Conservation (phyloP, 2,113 vertebrate species). For the Hypocryptadius cinnamomeus region DNA sequence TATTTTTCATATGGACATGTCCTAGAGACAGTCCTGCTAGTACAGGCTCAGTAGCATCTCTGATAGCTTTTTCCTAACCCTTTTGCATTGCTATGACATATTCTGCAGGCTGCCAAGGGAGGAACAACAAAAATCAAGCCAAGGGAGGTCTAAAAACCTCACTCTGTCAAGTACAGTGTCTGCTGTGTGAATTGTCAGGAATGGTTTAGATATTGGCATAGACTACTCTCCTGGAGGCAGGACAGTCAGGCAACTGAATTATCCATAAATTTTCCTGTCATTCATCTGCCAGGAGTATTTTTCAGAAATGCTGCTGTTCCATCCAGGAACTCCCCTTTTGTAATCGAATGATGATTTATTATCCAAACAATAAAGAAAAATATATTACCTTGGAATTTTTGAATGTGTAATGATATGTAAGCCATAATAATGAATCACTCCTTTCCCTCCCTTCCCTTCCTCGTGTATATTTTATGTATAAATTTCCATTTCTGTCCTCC, state of each 20-base stretch:
- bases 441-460: neutral
- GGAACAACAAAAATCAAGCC: conserved; percentile 30
- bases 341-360: conserved; percentile 41
- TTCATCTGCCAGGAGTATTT: conserved; percentile 34
- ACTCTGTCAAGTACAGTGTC: conserved; percentile 9
- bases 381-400: conserved; percentile 39
- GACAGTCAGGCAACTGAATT: conserved; percentile 17
- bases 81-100: neutral
- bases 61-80: neutral
- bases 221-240: conserved; percentile 15
- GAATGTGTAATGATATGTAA: conserved; percentile 29
- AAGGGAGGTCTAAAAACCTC: conserved; percentile 19
- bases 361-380: conserved; percentile 46
- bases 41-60: neutral
- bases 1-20: conserved; percentile 4
- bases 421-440: conserved; percentile 16
- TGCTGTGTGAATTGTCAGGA: conserved; percentile 20
- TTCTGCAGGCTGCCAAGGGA: conserved; percentile 13
- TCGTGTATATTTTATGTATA: neutral
- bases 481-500: neutral
- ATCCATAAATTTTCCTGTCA: conserved; percentile 39
- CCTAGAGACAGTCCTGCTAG: neutral
- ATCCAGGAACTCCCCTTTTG: conserved; percentile 26
- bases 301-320: conserved; percentile 29
- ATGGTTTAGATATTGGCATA: conserved; percentile 22